Conservation (phyloP, 2,888 invertebrate genomes). For the Lepidochitona cinerea region DNA sequence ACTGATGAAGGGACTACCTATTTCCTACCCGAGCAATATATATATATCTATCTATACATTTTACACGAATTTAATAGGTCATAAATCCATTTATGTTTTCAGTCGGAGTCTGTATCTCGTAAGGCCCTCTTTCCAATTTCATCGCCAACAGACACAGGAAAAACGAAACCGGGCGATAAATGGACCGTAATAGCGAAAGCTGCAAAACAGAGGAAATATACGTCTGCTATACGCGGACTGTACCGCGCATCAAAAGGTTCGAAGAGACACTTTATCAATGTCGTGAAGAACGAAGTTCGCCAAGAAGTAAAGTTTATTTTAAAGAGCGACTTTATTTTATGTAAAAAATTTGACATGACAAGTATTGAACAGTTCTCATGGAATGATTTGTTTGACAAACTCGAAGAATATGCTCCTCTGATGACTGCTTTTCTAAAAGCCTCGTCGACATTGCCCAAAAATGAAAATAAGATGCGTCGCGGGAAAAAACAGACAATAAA, state of each 20-base stretch:
- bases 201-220: not conserved
- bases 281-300: not conserved
- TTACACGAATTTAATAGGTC: too few relatives aligned
- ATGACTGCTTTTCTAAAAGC: not conserved
- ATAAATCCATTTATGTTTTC: too few relatives aligned
- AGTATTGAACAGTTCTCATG: not conserved
- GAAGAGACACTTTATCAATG: constrained; percentile 3
- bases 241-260: constrained; percentile 18
- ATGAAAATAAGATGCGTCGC: not conserved
- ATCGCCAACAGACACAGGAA: too few relatives aligned
- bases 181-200: not conserved
- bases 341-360: not conserved
- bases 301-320: constrained; percentile 10
- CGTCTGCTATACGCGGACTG: constrained; percentile 11
- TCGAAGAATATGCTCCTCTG: not conserved
- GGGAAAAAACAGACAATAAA: not conserved
- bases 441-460: not conserved
- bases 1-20: too few relatives aligned
- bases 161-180: too few relatives aligned
- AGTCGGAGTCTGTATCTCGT: too few relatives aligned
- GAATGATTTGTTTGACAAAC: not conserved
- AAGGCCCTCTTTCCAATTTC: too few relatives aligned
- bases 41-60: too few relatives aligned
- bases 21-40: too few relatives aligned
- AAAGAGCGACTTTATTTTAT: constrained; percentile 14